phyloP scores from a whole-genome alignment of 2,113 vertebrate genomes.

The Entosphenus tridentatus region DNA sequence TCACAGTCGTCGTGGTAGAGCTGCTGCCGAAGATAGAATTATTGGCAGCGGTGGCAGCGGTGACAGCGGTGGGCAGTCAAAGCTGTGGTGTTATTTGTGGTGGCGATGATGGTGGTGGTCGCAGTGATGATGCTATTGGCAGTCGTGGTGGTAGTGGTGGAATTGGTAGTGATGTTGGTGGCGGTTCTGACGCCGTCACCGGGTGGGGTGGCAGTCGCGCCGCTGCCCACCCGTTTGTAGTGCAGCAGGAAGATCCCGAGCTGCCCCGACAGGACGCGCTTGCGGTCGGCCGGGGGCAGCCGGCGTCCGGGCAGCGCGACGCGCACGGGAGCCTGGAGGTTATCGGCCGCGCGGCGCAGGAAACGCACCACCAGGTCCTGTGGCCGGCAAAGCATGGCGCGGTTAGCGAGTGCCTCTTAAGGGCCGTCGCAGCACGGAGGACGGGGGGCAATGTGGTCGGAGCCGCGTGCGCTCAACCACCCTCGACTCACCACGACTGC shows the following conservation, averaged over 20 bases:
- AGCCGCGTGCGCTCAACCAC: not conserved
- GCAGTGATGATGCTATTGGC: no score
- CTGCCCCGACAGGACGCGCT: constrained; percentile 51
- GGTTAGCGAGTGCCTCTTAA: not conserved
- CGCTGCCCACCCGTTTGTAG: constrained; percentile 46
- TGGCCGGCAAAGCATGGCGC: constrained; percentile 3
- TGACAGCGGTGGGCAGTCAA: no score
- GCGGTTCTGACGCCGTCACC: no score
- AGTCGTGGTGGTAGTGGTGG: no score
- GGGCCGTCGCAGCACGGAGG: not conserved
- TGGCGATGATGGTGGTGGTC: no score
- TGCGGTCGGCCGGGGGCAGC: constrained; percentile 36
- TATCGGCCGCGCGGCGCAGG: constrained; percentile 52
- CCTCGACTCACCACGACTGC: not conserved
- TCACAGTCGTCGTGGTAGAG: no score
- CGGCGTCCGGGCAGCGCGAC: constrained; percentile 40
- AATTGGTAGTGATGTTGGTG: no score
- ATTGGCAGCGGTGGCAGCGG: no score
- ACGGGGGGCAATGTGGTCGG: not conserved
- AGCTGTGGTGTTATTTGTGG: no score
- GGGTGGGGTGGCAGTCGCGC: not conserved
- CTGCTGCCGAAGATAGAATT: no score
- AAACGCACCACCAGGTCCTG: constrained; percentile 79
- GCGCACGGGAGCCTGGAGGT: constrained; percentile 48
- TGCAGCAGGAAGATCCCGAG: constrained; percentile 52